phyloP scores from a whole-genome alignment of 2,888 invertebrate species.

The Callimorpha dominula region DNA sequence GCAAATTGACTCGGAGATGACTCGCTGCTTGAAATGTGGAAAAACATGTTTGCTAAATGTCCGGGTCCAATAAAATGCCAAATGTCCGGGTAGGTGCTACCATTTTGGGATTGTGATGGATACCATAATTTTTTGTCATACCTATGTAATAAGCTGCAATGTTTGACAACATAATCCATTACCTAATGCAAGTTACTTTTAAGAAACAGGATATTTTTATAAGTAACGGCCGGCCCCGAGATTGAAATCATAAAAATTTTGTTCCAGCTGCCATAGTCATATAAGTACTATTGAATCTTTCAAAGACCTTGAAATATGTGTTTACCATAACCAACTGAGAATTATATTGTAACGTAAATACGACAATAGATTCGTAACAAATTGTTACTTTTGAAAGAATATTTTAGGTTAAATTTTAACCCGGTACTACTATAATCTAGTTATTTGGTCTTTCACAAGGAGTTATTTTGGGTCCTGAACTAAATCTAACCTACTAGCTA shows the following conservation, averaged over 20 bases:
- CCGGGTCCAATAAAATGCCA: too few species aligned
- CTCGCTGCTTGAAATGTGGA: too few species aligned
- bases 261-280: neutral
- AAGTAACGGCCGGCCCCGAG: neutral
- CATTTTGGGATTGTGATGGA: too few species aligned
- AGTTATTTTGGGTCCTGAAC: neutral
- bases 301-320: neutral
- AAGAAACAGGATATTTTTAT: neutral
- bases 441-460: slow-evolving; percentile 3
- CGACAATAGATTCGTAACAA: slow-evolving; percentile 9
- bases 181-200: too few species aligned
- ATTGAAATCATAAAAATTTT: neutral
- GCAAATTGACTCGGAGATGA: too few species aligned
- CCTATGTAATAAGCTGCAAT: too few species aligned
- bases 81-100: too few species aligned
- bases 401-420: neutral
- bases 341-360: slow-evolving; percentile 10
- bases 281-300: neutral
- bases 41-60: too few species aligned
- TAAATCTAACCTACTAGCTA: neutral
- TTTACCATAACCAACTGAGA: neutral
- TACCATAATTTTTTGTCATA: too few species aligned
- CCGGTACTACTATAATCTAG: neutral
- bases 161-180: too few species aligned
- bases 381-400: slow-evolving; percentile 9